These are phyloP conservation scores for Morinoia aosen DNA, from an alignment of 2,888 invertebrate genomes.

Conservation along the genomic window DNA sequence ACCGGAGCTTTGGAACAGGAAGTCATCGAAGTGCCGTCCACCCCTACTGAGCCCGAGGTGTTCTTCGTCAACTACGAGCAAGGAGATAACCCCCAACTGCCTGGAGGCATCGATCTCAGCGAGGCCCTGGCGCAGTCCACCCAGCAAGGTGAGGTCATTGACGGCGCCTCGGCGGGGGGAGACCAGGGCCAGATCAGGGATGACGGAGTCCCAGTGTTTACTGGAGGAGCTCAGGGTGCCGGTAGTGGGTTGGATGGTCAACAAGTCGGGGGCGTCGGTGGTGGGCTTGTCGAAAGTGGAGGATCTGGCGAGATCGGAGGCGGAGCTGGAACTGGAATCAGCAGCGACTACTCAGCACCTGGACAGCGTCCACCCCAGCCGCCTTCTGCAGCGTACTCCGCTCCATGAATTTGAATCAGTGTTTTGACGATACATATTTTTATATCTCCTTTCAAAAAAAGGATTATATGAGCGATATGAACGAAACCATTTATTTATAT, in stretches of 20 bases:
- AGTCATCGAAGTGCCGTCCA: slow-evolving; percentile 60
- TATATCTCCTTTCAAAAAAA: too few species aligned
- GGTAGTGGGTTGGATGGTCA: neutral
- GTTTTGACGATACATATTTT: too few species aligned
- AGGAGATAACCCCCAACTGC: slow-evolving; percentile 61
- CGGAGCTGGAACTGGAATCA: neutral
- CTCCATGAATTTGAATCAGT: neutral
- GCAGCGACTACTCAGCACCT: slow-evolving; percentile 3
- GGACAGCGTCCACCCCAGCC: neutral
- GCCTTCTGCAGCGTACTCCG: neutral
- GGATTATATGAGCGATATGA: too few species aligned
- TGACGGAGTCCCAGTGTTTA: neutral
- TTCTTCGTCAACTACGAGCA: slow-evolving; percentile 57
- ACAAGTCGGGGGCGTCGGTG: neutral
- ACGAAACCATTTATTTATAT: too few species aligned
- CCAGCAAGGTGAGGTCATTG: slow-evolving; percentile 54
- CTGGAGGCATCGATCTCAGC: slow-evolving; percentile 59
- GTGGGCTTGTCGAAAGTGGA: neutral
- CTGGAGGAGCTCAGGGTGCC: neutral
- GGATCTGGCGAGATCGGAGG: neutral
- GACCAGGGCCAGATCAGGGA: neutral
- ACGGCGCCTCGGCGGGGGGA: neutral
- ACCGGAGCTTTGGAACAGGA: slow-evolving; percentile 47
- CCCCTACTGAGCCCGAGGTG: slow-evolving; percentile 49
- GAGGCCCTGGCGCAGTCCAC: slow-evolving; percentile 58